phyloP scores from a whole-genome alignment of 92 coral and sea anemone species.

The Palythoa heliodiscus region DNA sequence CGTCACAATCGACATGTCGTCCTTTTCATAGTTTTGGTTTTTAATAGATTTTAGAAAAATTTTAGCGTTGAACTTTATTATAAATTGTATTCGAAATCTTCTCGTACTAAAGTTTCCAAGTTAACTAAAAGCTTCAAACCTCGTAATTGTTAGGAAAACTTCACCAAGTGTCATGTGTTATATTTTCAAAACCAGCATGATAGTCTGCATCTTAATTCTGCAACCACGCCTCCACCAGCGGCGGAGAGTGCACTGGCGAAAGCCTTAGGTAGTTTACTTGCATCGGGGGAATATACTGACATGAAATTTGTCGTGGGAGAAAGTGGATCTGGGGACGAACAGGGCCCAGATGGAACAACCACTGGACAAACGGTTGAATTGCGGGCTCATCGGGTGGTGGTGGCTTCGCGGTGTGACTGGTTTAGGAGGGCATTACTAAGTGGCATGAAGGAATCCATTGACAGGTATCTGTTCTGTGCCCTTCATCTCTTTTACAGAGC shows the following conservation, averaged over 20 bases:
- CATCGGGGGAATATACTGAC: slow-evolving; percentile 82
- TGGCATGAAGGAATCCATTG: slow-evolving; percentile 97
- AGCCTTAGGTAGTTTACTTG: slow-evolving; percentile 65
- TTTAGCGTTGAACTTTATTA: too few species aligned
- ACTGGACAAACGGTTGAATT: slow-evolving; percentile 36
- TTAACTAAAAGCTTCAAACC: too few species aligned
- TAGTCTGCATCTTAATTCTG: slow-evolving; percentile 8
- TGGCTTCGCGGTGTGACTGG: slow-evolving; percentile 95
- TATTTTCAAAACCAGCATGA: slow-evolving; percentile 21
- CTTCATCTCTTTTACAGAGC: neutral
- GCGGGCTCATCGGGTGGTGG: slow-evolving; percentile 88
- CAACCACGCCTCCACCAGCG: slow-evolving; percentile 62
- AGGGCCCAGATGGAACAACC: slow-evolving; percentile 36
- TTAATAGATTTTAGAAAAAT: too few species aligned
- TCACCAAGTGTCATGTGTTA: neutral
- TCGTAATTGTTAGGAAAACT: too few species aligned
- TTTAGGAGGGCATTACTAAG: slow-evolving; percentile 89
- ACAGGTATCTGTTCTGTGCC: slow-evolving; percentile 54
- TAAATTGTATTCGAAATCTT: too few species aligned
- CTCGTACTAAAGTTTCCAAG: too few species aligned
- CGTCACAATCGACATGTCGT: too few species aligned
- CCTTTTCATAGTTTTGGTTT: too few species aligned
- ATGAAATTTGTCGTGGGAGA: slow-evolving; percentile 72
- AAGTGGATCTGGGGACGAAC: slow-evolving; percentile 14
- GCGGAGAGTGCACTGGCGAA: slow-evolving; percentile 65